A percentile compares a stretch with the other conserved stretches of the same genome.
These are phyloP conservation scores for Eciton burchellii DNA, from an alignment of 1,140 invertebrate species.

Conservation along the genomic window DNA sequence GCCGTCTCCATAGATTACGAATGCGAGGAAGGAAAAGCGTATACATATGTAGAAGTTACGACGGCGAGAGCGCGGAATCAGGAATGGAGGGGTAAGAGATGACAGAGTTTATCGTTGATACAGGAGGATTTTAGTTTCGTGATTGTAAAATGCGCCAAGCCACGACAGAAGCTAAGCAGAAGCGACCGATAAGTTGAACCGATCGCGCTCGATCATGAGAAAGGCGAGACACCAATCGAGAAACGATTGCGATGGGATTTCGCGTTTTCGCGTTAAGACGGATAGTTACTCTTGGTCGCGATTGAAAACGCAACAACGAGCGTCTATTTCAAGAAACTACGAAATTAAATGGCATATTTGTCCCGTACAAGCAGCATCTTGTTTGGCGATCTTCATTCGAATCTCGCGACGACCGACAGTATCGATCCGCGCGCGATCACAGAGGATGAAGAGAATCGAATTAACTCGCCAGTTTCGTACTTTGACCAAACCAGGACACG, in stretches of 20 bases:
- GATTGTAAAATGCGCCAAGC: slow-evolving; percentile 39
- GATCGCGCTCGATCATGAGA: slow-evolving; percentile 26
- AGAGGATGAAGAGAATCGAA: slow-evolving; percentile 14
- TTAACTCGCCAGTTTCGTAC: slow-evolving; percentile 35
- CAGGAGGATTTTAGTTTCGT: slow-evolving; percentile 54
- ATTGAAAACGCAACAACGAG: neutral
- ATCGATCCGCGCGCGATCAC: slow-evolving; percentile 3
- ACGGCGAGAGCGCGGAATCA: slow-evolving; percentile 15
- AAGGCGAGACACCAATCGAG: neutral
- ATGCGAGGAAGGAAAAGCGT: slow-evolving; percentile 71
- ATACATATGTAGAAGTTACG: slow-evolving; percentile 74
- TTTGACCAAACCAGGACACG: slow-evolving; percentile 27
- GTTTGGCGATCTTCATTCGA: slow-evolving; percentile 16
- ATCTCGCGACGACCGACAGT: slow-evolving; percentile 18
- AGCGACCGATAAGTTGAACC: slow-evolving; percentile 37
- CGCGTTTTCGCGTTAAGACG: slow-evolving; percentile 1
- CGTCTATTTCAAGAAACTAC: neutral
- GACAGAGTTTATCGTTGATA: slow-evolving; percentile 50
- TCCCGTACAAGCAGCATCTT: neutral
- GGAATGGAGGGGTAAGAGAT: neutral
- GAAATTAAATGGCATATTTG: neutral
- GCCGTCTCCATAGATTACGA: slow-evolving; percentile 82
- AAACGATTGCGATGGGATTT: slow-evolving; percentile 6
- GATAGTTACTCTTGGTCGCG: slow-evolving; percentile 5
- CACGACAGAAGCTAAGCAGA: slow-evolving; percentile 23